phyloP scores from a whole-genome alignment of 1,140 invertebrate genomes.

The Wasmannia auropunctata region DNA sequence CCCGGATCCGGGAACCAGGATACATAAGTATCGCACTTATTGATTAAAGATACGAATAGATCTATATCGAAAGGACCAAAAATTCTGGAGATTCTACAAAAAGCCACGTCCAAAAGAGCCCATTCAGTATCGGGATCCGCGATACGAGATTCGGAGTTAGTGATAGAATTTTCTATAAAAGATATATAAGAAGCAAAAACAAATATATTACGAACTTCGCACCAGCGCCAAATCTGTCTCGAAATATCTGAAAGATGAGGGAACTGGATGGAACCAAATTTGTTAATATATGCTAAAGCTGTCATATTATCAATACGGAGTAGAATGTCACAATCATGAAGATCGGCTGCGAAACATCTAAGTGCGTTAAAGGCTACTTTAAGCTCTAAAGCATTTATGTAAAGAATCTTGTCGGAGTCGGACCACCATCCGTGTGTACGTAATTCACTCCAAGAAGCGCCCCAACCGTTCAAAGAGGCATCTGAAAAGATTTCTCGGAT shows the following conservation, averaged over 20 bases:
- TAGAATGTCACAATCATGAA: background rate
- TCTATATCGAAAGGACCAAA: background rate
- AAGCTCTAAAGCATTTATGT: conserved; percentile 4
- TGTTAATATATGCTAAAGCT: background rate
- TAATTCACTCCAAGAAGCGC: background rate
- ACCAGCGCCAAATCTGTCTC: background rate
- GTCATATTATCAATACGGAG: conserved; percentile 3
- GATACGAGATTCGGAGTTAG: background rate
- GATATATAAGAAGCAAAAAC: background rate
- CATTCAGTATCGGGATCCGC: background rate
- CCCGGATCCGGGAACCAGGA: background rate
- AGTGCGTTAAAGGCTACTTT: background rate
- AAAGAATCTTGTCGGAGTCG: background rate
- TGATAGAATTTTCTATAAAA: background rate
- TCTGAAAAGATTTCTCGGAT: background rate
- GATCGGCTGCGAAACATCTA: background rate
- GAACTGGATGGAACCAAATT: background rate
- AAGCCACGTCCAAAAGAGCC: background rate
- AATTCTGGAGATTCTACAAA: too few species aligned
- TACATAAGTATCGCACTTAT: background rate
- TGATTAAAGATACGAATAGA: background rate
- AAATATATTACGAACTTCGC: background rate
- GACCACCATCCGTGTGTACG: background rate
- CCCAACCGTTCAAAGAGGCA: background rate
- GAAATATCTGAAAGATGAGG: background rate